Evolutionary conservation across 2,888 invertebrate species (phyloP), one percentile per base, ranked within the genome.

Genomic region (Cremastobaeus sp.): DNA sequence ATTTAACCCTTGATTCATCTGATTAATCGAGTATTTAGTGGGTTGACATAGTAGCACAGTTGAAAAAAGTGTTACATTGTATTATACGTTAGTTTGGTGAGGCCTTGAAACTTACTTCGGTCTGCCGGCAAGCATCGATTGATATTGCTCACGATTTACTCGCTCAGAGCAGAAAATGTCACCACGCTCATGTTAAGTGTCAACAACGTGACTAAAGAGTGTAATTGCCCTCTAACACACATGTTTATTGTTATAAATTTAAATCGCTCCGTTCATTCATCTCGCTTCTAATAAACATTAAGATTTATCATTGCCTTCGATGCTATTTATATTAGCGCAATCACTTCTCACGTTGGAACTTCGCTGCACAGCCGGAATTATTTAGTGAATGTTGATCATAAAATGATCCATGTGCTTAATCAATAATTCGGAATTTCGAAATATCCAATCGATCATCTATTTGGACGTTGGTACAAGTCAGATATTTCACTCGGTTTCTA

Each of bases 21-120:
- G 11, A n/a, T n/a, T 6, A 5, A 32, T n/a, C 4, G 32, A 32
- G 3, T 11, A 32, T n/a, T 57, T 21, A 17, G 17, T 34, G 1
- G 25, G 17, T 17, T 45, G 54, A 47, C 54, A 65, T 25, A 65
- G 54, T 54, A 65, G 54, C 65, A 54, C 35, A 65, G 54, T 64
- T 64, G 54, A 41, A 64, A 50, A 50, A 64, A 64, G 64, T 64
- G 62, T 64, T 52, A 64, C 50, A 14, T 25, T 43, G n/a, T 11
- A 43, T 52, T 50, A 52, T 39, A 50, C 14, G 43, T 43, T 64
- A 28, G 52, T 43, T 34, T 18, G 43, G 11, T 12, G 17, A 60
- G 32, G 41, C 62, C 62, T 62, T 62, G 62, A 62, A 62, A 62
- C 41, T 45, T 59, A 47, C 59, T 62, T 32, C 9, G 28, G 48